Percentiles rank a stretch among this genome's conserved stretches.
Conservation (phyloP, 1,140 invertebrate genomes). For the Penaeus japonicus region DNA sequence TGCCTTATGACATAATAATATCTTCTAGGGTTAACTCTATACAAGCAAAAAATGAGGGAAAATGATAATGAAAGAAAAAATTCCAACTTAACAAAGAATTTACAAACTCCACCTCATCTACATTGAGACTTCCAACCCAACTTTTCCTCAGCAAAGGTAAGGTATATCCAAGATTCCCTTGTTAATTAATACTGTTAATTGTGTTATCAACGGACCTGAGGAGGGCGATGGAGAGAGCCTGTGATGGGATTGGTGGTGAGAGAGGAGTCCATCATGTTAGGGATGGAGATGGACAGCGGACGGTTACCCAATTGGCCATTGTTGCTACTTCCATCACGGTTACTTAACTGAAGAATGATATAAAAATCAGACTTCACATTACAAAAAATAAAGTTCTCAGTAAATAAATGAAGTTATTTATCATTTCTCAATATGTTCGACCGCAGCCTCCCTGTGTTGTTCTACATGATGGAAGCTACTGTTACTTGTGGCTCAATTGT, state of each 20-base stretch:
- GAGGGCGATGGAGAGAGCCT: constrained; percentile 45
- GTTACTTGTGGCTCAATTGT: too few relatives aligned
- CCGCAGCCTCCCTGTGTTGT: too few relatives aligned
- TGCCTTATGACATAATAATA: too few relatives aligned
- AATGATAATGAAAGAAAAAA: not conserved
- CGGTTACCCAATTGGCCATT: constrained; percentile 57
- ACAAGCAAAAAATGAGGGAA: too few relatives aligned
- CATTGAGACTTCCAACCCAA: not conserved
- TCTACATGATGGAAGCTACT: too few relatives aligned
- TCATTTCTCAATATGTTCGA: too few relatives aligned
- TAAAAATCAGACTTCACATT: not conserved
- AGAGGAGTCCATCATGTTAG: constrained; percentile 48
- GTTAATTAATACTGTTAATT: not conserved
- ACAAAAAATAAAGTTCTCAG: too few relatives aligned
- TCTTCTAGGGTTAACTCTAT: too few relatives aligned
- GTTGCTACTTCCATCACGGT: constrained; percentile 28
- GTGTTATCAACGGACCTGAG: constrained; percentile 26
- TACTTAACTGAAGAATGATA: not conserved
- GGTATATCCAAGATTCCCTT: not conserved
- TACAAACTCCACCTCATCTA: not conserved
- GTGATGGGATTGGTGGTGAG: constrained; percentile 52
- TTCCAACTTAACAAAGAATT: not conserved
- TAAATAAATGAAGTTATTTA: too few relatives aligned
- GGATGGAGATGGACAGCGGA: constrained; percentile 59
- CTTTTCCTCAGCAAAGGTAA: not conserved